Conservation (phyloP, 23 tunicate genomes). For the Halocynthia roretzi region DNA sequence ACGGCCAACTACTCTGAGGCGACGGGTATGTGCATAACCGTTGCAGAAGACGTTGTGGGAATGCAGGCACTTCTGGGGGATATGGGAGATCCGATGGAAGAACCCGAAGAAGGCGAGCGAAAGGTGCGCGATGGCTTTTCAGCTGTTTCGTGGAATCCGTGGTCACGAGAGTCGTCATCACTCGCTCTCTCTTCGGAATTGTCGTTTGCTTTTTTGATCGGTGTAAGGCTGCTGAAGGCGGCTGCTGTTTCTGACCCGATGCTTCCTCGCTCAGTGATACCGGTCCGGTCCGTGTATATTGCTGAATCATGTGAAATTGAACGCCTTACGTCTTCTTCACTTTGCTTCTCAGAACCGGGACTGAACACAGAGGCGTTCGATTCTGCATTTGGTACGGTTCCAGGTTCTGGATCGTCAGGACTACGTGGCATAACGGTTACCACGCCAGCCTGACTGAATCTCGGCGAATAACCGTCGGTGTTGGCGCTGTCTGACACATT, state of each 20-base stretch:
- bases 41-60: conserved; percentile 6
- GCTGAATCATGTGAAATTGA: conserved; percentile 4
- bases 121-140: not conserved
- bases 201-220: conserved; percentile 1
- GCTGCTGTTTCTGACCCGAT: not conserved
- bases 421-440: not conserved
- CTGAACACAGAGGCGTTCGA: not conserved
- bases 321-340: not conserved
- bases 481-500: not conserved
- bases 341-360: not conserved
- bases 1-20: not conserved
- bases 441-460: not conserved
- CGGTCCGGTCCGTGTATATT: not conserved
- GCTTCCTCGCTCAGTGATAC: conserved; percentile 4
- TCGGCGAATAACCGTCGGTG: not conserved
- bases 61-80: not conserved
- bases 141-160: conserved; percentile 9
- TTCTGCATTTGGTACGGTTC: not conserved
- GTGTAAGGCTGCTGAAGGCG: not conserved
- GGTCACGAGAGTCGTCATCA: conserved; percentile 8
- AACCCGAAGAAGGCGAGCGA: not conserved
- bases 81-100: conserved; percentile 5
- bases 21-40: conserved; percentile 29
- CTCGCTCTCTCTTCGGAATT: not conserved
- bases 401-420: not conserved